Conservation (phyloP, 2,797 vertebrate species). For the Pteronotus mesoamericanus region DNA sequence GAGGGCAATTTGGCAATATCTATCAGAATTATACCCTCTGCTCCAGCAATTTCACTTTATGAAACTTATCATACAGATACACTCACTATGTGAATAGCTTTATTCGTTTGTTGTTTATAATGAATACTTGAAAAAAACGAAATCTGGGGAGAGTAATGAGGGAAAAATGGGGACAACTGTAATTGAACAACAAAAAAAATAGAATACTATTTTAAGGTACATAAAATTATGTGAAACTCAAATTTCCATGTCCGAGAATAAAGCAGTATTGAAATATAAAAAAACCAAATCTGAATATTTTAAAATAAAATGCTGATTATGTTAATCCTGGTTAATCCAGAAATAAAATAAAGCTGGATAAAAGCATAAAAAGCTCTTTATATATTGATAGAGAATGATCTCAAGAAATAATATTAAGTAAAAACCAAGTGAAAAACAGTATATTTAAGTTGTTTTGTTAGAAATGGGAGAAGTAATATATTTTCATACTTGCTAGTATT, state of each 20-base stretch:
- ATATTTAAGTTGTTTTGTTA: not conserved
- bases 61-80: not conserved
- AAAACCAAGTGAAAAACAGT: not conserved
- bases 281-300: not conserved
- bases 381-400: not conserved
- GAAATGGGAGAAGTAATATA: not conserved
- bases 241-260: too few species aligned
- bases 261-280: not conserved
- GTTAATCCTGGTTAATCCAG: not conserved
- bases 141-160: not conserved
- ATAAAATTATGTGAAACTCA: too few species aligned
- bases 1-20: not conserved
- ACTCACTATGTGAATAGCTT: not conserved
- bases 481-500: not conserved
- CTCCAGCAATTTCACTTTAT: not conserved
- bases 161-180: too few species aligned
- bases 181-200: too few species aligned
- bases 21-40: not conserved
- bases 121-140: not conserved
- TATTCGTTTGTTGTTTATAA: not conserved
- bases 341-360: not conserved
- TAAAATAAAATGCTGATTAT: not conserved
- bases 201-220: too few species aligned
- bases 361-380: not conserved
- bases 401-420: not conserved